phyloP scores from a whole-genome alignment of 1,140 invertebrate species.

The Lepidostoma basale region DNA sequence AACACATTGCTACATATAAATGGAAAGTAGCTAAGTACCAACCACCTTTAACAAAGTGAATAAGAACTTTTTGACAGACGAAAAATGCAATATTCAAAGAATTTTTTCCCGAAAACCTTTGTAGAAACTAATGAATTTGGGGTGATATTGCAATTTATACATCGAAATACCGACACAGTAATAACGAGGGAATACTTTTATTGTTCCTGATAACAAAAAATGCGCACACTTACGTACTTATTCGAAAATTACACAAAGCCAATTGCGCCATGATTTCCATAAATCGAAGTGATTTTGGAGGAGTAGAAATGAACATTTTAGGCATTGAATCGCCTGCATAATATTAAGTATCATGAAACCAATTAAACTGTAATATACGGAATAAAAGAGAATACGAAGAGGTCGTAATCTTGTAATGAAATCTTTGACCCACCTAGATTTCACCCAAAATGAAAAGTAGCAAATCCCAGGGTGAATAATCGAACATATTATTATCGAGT shows the following conservation, averaged over 20 bases:
- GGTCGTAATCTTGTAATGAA: conserved; percentile 7
- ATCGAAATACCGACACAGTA: neutral
- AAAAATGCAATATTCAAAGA: no score
- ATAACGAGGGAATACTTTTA: neutral
- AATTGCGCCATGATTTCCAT: conserved; percentile 7
- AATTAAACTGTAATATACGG: neutral
- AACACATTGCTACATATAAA: no score
- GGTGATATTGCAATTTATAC: no score
- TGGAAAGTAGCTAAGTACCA: no score
- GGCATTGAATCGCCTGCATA: neutral
- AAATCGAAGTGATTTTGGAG: neutral
- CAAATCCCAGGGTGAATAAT: neutral
- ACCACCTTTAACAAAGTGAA: no score
- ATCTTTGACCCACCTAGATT: conserved; percentile 35
- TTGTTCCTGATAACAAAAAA: conserved; percentile 15
- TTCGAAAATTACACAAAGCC: neutral
- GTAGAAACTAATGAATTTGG: no score
- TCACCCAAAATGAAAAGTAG: neutral
- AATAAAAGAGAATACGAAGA: neutral
- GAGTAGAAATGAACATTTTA: neutral
- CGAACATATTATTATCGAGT: neutral
- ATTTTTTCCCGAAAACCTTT: no score
- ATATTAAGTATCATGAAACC: no score
- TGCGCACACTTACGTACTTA: conserved; percentile 9
- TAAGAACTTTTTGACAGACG: no score